Percentiles rank a stretch among this genome's conserved stretches.
These are phyloP conservation scores for Taeniopygia guttata DNA, from an alignment of 2,797 vertebrate species.

Conservation along the genomic window DNA sequence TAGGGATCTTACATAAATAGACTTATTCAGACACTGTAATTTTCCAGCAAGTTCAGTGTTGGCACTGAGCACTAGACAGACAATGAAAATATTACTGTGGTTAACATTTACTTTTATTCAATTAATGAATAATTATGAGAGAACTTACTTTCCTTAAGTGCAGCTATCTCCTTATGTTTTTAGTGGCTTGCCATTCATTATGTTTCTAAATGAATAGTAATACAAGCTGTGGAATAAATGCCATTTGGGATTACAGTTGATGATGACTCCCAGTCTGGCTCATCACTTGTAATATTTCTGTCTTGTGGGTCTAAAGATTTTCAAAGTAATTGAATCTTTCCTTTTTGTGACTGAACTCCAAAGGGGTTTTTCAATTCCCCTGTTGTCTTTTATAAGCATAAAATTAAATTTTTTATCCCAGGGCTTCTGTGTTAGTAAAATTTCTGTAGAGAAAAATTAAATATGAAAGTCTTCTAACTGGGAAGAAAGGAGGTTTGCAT, in stretches of 20 bases:
- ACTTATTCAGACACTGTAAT: neutral
- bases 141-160: conserved; percentile 43
- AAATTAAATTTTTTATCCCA: conserved; percentile 60
- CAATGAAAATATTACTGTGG: conserved; percentile 23
- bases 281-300: conserved; percentile 52
- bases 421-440: conserved; percentile 37
- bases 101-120: conserved; percentile 48
- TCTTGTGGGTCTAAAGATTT: conserved; percentile 45
- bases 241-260: conserved; percentile 53
- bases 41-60: conserved; percentile 26
- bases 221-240: conserved; percentile 21
- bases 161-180: conserved; percentile 43
- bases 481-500: conserved; percentile 13
- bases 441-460: conserved; percentile 54
- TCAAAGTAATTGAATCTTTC: conserved; percentile 69
- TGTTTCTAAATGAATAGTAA: conserved; percentile 43
- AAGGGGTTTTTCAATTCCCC: conserved; percentile 52
- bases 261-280: conserved; percentile 50
- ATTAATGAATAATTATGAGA: conserved; percentile 66
- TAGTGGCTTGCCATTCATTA: conserved; percentile 48
- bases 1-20: conserved; percentile 4
- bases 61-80: neutral
- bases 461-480: conserved; percentile 25
- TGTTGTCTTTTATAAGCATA: conserved; percentile 59
- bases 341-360: conserved; percentile 59